These are phyloP conservation scores for Falcunculus frontatus DNA, from an alignment of 2,113 vertebrate genomes.

Conservation along the genomic window DNA sequence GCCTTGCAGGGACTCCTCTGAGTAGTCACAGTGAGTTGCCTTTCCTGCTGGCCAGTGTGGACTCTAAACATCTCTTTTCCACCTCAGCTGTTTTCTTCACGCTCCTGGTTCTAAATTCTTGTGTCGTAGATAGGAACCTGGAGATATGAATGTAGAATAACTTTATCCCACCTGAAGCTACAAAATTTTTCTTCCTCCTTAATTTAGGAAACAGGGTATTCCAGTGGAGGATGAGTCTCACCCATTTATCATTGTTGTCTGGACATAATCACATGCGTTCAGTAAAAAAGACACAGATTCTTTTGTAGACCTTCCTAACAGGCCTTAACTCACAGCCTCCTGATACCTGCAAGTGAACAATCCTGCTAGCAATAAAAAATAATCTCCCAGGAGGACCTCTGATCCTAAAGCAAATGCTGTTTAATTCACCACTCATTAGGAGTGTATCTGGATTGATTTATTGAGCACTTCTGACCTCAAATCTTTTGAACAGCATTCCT, in stretches of 20 bases:
- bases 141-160: neutral
- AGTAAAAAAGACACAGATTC: neutral
- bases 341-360: conserved; percentile 57
- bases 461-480: conserved; percentile 64
- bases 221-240: neutral
- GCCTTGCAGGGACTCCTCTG: neutral
- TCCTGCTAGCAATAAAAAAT: conserved; percentile 57
- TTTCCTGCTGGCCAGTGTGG: neutral
- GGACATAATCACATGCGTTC: neutral
- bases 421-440: conserved; percentile 76
- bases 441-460: conserved; percentile 76
- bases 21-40: neutral
- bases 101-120: neutral
- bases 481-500: conserved; percentile 74
- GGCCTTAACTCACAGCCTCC: neutral
- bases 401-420: conserved; percentile 74
- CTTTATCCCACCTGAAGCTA: neutral
- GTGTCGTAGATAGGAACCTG: neutral
- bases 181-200: neutral
- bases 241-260: neutral
- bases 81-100: neutral
- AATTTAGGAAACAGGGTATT: neutral
- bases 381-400: conserved; percentile 65
- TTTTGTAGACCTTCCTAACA: neutral
- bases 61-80: neutral